A percentile compares a stretch with the other conserved stretches of the same genome.
These are phyloP conservation scores for Xiphias gladius DNA, from an alignment of 2,113 vertebrate species.

Conservation along the genomic window DNA sequence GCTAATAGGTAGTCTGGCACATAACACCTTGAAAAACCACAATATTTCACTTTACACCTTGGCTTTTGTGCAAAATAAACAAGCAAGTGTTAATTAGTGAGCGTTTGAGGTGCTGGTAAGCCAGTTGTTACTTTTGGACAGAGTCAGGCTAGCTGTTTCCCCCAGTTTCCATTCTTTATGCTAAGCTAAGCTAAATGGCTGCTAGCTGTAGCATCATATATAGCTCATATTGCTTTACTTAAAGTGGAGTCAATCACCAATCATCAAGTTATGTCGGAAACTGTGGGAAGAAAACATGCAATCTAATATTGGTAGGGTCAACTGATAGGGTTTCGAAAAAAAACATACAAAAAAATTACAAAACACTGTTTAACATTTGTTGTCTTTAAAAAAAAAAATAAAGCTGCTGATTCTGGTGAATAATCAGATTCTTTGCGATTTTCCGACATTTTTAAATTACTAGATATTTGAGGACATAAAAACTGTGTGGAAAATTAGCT, in stretches of 20 bases:
- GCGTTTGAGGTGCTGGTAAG: background rate
- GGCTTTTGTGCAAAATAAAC: background rate
- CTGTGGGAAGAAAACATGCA: no score
- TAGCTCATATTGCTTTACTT: no score
- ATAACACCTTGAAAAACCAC: background rate
- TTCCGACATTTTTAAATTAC: background rate
- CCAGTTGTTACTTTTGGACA: background rate
- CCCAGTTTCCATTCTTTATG: background rate
- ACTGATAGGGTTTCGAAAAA: no score
- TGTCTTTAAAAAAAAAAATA: no score
- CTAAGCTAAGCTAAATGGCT: background rate
- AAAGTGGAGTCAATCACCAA: no score
- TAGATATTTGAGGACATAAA: background rate
- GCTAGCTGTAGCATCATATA: background rate
- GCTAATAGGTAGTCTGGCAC: no score
- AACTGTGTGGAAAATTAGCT: no score
- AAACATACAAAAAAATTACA: no score
- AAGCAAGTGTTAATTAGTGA: background rate
- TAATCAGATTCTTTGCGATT: background rate
- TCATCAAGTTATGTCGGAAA: no score
- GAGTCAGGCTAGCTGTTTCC: background rate
- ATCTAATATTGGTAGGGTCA: no score
- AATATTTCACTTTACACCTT: background rate
- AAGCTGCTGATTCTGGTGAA: no score
- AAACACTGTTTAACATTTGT: no score